phyloP scores from a whole-genome alignment of 2,888 invertebrate species.

The Fragum whitleyi region DNA sequence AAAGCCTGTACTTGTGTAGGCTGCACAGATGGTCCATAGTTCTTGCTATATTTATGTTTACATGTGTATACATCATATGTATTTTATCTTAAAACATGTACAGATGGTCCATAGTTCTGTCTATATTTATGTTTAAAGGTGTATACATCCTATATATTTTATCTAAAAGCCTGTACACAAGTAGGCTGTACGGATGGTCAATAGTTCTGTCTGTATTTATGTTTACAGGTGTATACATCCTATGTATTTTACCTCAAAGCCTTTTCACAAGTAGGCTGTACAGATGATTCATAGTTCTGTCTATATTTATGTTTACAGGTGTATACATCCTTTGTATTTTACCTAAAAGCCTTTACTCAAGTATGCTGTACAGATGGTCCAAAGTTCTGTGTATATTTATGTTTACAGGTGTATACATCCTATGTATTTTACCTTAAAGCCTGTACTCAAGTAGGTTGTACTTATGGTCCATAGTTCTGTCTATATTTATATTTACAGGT shows the following conservation, averaged over 20 bases:
- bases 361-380: slow-evolving; percentile 80
- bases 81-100: slow-evolving; percentile 81
- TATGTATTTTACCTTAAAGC: slow-evolving; percentile 81
- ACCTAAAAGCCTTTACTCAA: slow-evolving; percentile 66
- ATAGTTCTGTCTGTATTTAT: background rate
- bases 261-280: slow-evolving; percentile 82
- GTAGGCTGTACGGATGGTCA: slow-evolving; percentile 80
- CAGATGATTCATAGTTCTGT: slow-evolving; percentile 73
- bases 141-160: slow-evolving; percentile 82
- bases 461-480: slow-evolving; percentile 77
- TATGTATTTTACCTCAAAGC: slow-evolving; percentile 81
- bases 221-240: slow-evolving; percentile 80
- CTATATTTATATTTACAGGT: slow-evolving; percentile 76
- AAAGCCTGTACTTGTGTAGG: slow-evolving; percentile 81
- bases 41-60: background rate
- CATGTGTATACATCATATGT: slow-evolving; percentile 83
- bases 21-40: slow-evolving; percentile 75
- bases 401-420: slow-evolving; percentile 81
- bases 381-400: slow-evolving; percentile 63
- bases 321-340: slow-evolving; percentile 81
- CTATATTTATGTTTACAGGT: slow-evolving; percentile 75
- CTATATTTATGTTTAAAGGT: slow-evolving; percentile 72
- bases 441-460: slow-evolving; percentile 82
- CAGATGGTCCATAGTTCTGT: slow-evolving; percentile 82
- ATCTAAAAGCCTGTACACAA: slow-evolving; percentile 80